A percentile compares a stretch with the other conserved stretches of the same genome.
Conservation (phyloP, 2,888 invertebrate species). For the Drosophila antonietae region DNA sequence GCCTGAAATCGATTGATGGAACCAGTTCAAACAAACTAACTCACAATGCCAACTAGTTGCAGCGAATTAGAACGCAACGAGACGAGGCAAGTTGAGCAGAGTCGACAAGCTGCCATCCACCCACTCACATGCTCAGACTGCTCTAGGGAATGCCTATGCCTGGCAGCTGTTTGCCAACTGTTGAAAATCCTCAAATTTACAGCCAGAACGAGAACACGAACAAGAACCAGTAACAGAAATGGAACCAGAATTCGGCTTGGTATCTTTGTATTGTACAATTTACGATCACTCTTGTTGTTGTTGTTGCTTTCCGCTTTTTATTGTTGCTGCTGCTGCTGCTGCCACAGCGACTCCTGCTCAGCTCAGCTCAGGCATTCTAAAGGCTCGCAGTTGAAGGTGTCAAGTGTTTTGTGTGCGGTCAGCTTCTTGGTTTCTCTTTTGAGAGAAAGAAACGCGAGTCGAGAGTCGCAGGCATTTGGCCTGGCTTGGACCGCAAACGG, state of each 20-base stretch:
- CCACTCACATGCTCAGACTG: neutral
- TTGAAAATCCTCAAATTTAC: constrained; percentile 76
- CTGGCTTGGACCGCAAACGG: constrained; percentile 18
- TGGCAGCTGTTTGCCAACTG: constrained; percentile 70
- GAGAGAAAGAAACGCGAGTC: constrained; percentile 12
- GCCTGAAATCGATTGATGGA: constrained; percentile 81
- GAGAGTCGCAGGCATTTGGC: constrained; percentile 15
- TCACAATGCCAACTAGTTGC: constrained; percentile 7
- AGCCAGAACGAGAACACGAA: neutral
- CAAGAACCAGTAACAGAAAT: neutral
- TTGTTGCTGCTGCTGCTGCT: constrained; percentile 21
- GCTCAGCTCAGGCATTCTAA: constrained; percentile 43
- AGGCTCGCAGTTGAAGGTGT: constrained; percentile 63
- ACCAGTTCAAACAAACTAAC: constrained; percentile 20
- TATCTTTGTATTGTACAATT: constrained; percentile 65
- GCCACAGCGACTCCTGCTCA: constrained; percentile 16
- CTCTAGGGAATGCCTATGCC: constrained; percentile 8
- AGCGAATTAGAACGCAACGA: constrained; percentile 54
- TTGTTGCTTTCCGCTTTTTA: constrained; percentile 49
- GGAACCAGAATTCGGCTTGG: constrained; percentile 8
- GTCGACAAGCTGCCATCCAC: neutral
- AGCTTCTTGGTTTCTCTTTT: constrained; percentile 60
- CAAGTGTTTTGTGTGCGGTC: constrained; percentile 72
- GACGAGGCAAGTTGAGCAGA: neutral
- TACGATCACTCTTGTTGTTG: constrained; percentile 55